Evolutionary conservation across 1,140 invertebrate species (phyloP).

Genomic region (Ips typographus): DNA sequence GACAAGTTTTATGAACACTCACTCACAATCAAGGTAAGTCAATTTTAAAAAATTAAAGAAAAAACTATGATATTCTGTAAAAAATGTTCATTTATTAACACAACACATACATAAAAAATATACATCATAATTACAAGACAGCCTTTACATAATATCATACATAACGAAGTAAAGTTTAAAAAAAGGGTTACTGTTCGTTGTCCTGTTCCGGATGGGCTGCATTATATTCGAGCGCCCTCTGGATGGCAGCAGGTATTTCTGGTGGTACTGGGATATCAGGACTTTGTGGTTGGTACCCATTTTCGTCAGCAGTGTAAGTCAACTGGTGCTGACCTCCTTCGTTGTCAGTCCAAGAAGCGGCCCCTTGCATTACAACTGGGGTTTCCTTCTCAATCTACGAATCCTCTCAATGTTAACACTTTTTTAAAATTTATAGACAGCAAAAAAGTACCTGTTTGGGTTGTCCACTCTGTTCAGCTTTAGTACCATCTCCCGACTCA

Average conservation of each 20-base stretch:
- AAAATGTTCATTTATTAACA: not conserved
- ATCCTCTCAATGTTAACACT: not conserved
- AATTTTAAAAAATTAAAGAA: not conserved
- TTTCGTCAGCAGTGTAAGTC: constrained; percentile 62
- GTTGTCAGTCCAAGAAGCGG: constrained; percentile 75
- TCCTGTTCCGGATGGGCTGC: constrained; percentile 52
- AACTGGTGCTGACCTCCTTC: constrained; percentile 63
- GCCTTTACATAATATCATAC: constrained; percentile 5
- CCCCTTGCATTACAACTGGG: constrained; percentile 55
- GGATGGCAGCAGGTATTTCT: constrained; percentile 57
- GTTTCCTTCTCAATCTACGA: constrained; percentile 29
- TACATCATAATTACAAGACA: not conserved
- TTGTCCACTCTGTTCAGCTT: constrained; percentile 30
- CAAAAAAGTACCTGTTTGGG: constrained; percentile 23
- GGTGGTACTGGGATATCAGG: constrained; percentile 61
- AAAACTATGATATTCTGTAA: too few species aligned
- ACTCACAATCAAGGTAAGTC: not conserved
- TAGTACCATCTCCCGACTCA: constrained; percentile 30
- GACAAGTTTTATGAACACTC: not conserved
- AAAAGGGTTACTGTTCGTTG: constrained; percentile 5
- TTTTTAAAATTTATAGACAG: not conserved
- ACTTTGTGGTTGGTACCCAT: constrained; percentile 61
- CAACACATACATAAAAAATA: not conserved
- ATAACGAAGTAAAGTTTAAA: not conserved
- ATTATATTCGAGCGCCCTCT: constrained; percentile 56